Percentiles rank a stretch among this genome's conserved stretches.
These are phyloP conservation scores for Ormyrus rosae DNA, from an alignment of 2,888 invertebrate species.

Conservation along the genomic window DNA sequence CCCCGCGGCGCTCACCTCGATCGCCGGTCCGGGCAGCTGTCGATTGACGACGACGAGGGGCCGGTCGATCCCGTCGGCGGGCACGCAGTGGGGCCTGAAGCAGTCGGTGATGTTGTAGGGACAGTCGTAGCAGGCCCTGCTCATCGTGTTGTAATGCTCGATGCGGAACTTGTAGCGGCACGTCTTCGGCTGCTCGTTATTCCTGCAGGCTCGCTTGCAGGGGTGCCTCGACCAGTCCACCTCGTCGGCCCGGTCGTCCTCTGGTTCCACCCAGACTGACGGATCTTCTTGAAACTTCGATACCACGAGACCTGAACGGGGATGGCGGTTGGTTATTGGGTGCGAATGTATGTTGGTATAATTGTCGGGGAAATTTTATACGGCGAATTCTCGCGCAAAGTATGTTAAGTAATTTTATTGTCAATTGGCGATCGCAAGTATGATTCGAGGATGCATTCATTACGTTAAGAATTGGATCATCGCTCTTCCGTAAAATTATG, in stretches of 20 bases:
- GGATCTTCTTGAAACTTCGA: no score
- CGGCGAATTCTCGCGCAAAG: no score
- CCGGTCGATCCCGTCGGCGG: constrained; percentile 88
- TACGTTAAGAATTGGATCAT: no score
- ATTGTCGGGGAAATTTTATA: no score
- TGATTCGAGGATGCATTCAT: no score
- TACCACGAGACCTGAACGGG: no score
- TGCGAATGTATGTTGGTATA: no score
- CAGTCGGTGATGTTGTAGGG: constrained; percentile 87
- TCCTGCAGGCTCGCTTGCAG: constrained; percentile 82
- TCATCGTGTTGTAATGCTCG: constrained; percentile 91
- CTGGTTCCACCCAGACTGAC: no score
- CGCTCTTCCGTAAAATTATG: no score
- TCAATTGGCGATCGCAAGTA: no score
- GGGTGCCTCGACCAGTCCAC: constrained; percentile 74
- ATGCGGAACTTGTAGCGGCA: constrained; percentile 86
- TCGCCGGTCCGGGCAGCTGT: constrained; percentile 90
- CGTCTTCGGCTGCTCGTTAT: constrained; percentile 80
- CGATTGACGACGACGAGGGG: constrained; percentile 89
- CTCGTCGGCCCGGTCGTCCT: not conserved
- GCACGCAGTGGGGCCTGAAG: constrained; percentile 86
- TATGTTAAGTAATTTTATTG: no score
- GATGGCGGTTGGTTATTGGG: no score
- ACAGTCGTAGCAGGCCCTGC: constrained; percentile 92
- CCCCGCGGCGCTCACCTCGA: constrained; percentile 80